Conservation (phyloP, 2,113 vertebrate genomes). For the Blennius ocellaris region DNA sequence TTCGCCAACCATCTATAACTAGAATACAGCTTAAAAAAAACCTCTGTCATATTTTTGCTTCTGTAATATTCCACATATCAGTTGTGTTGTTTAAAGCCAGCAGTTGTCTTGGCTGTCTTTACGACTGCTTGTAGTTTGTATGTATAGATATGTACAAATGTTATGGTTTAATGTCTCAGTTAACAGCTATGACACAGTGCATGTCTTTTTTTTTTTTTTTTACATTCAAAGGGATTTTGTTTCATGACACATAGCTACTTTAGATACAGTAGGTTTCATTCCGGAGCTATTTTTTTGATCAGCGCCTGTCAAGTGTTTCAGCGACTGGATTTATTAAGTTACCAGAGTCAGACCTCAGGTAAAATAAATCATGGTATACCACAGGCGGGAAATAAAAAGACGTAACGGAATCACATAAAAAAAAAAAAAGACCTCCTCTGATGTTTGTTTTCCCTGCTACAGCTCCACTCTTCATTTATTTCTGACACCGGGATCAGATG, state of each 20-base stretch:
- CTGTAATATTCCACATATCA: too few species aligned
- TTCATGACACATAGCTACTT: not conserved
- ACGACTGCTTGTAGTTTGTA: not conserved
- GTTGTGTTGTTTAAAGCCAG: not conserved
- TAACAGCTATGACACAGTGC: not conserved
- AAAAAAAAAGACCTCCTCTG: constrained; percentile 10
- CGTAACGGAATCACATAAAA: not conserved
- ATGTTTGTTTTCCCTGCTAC: constrained; percentile 29
- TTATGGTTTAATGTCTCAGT: not conserved
- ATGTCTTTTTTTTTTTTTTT: not conserved
- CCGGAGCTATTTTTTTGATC: not conserved
- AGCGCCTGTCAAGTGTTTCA: not conserved
- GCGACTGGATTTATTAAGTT: not conserved
- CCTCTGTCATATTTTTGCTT: too few species aligned
- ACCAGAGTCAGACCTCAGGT: not conserved
- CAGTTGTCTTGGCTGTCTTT: not conserved
- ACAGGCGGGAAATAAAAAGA: not conserved
- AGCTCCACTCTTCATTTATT: constrained; percentile 34
- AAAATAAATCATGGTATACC: constrained; percentile 7
- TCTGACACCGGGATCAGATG: constrained; percentile 26
- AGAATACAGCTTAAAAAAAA: too few species aligned
- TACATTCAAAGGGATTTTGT: not conserved
- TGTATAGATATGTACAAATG: not conserved
- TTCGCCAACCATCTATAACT: too few species aligned
- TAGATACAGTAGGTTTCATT: not conserved